Evolutionary conservation across 2,797 vertebrate species (phyloP).

Genomic region (Salmo trutta): DNA sequence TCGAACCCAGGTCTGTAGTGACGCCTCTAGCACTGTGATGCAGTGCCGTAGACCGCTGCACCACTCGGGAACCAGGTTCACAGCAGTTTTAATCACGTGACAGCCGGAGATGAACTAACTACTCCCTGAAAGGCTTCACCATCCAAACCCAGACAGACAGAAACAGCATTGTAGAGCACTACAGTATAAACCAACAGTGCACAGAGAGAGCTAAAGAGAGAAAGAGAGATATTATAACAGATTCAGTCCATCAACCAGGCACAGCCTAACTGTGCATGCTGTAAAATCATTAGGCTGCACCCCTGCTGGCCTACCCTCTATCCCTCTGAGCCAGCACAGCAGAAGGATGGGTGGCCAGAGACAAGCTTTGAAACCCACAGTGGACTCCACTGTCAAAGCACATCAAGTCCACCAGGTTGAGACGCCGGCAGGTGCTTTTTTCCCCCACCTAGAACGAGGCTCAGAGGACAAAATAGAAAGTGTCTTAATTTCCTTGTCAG

Average conservation of each 20-base stretch:
- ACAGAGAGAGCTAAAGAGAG: background rate
- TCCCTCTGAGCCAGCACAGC: constrained; percentile 10
- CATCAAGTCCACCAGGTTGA: constrained; percentile 35
- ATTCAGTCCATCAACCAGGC: constrained; percentile 13
- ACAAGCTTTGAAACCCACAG: constrained; percentile 26
- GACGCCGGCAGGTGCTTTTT: background rate
- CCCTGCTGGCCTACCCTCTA: constrained; percentile 50
- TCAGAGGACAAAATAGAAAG: constrained; percentile 1
- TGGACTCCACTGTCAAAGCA: constrained; percentile 26
- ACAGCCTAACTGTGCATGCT: constrained; percentile 41
- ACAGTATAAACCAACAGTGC: background rate
- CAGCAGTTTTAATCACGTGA: constrained; percentile 18
- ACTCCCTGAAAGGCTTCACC: background rate
- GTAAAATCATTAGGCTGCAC: constrained; percentile 64
- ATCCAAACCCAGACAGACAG: background rate
- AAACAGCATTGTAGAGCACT: background rate
- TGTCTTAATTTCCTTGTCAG: constrained; percentile 39
- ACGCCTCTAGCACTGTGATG: no score
- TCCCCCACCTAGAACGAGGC: constrained; percentile 12
- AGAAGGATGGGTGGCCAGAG: constrained; percentile 20
- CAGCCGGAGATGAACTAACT: constrained; percentile 8
- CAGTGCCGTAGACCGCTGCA: no score
- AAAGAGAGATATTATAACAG: background rate
- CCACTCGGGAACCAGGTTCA: background rate
- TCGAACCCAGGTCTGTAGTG: no score